phyloP scores from a whole-genome alignment of 2,797 vertebrate species.

The Brachyalestes nurse region DNA sequence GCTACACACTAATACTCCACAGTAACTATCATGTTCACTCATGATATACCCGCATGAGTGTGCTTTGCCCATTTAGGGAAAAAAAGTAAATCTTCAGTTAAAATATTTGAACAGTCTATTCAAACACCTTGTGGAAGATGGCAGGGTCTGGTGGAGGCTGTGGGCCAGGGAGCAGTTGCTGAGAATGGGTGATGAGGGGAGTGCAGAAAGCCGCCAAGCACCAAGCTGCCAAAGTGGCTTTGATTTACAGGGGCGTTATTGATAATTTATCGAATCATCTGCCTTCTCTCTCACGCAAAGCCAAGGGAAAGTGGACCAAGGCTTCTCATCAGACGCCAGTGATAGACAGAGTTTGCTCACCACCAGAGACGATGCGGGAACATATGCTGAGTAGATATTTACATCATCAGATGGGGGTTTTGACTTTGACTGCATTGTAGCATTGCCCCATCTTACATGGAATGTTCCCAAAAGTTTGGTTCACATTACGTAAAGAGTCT shows the following conservation, averaged over 20 bases:
- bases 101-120: slow-evolving; percentile 89
- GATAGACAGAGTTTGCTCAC: slow-evolving; percentile 66
- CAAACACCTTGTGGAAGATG: slow-evolving; percentile 84
- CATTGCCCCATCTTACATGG: not conserved
- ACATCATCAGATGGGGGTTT: slow-evolving; percentile 77
- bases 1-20: not conserved
- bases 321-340: slow-evolving; percentile 76
- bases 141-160: slow-evolving; percentile 66
- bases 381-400: slow-evolving; percentile 67
- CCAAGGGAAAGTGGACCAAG: slow-evolving; percentile 81
- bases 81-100: slow-evolving; percentile 74
- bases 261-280: slow-evolving; percentile 89
- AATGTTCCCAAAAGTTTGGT: too few relatives aligned
- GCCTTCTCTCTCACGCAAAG: slow-evolving; percentile 75
- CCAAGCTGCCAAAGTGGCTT: slow-evolving; percentile 81
- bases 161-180: slow-evolving; percentile 84
- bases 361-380: slow-evolving; percentile 71
- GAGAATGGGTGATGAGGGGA: slow-evolving; percentile 84
- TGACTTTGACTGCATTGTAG: slow-evolving; percentile 40
- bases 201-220: slow-evolving; percentile 72
- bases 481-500: too few relatives aligned
- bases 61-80: slow-evolving; percentile 50
- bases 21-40: not conserved
- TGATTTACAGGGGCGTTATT: slow-evolving; percentile 84
- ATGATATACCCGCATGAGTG: slow-evolving; percentile 32